Evolutionary conservation across 2,888 invertebrate genomes (phyloP).

Genomic region (Ectemnius lituratus): DNA sequence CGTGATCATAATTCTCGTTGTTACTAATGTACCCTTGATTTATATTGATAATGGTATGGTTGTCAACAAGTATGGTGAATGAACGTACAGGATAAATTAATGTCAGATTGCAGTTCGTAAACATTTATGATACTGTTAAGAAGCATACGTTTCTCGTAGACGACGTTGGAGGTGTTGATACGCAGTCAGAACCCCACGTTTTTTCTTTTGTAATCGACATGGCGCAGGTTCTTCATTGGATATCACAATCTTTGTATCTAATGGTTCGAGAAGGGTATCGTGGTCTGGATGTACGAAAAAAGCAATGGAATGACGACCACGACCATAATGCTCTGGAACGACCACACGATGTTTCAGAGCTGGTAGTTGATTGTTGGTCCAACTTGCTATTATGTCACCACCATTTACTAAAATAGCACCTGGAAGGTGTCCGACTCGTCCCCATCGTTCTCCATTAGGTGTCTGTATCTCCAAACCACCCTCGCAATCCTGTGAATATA

Average conservation of each 20-base stretch:
- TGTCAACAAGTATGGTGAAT: no score
- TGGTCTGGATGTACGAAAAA: constrained; percentile 88
- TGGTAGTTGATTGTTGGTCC: constrained; percentile 85
- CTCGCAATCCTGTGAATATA: constrained; percentile 82
- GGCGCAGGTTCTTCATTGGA: constrained; percentile 72
- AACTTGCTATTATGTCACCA: constrained; percentile 86
- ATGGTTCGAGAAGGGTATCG: constrained; percentile 79
- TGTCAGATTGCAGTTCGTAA: neutral
- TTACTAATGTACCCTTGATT: no score
- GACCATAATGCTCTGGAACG: constrained; percentile 83
- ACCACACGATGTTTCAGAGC: constrained; percentile 88
- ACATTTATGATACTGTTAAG: constrained; percentile 54
- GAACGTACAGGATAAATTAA: constrained; percentile 1
- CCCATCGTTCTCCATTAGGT: constrained; percentile 84
- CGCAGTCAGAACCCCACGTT: constrained; percentile 83
- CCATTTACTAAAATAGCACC: constrained; percentile 88
- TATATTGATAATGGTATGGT: no score
- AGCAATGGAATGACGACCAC: constrained; percentile 87
- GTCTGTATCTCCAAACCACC: constrained; percentile 87
- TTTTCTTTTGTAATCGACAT: constrained; percentile 78
- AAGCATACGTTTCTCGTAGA: constrained; percentile 85
- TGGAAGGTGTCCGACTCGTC: constrained; percentile 86
- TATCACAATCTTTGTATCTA: constrained; percentile 77
- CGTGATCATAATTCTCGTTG: constrained; percentile 2
- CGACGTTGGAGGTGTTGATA: constrained; percentile 86